Evolutionary conservation across 2,113 vertebrate genomes (phyloP), one percentile per base, ranked within the genome.

Genomic region (Entosphenus tridentatus): DNA sequence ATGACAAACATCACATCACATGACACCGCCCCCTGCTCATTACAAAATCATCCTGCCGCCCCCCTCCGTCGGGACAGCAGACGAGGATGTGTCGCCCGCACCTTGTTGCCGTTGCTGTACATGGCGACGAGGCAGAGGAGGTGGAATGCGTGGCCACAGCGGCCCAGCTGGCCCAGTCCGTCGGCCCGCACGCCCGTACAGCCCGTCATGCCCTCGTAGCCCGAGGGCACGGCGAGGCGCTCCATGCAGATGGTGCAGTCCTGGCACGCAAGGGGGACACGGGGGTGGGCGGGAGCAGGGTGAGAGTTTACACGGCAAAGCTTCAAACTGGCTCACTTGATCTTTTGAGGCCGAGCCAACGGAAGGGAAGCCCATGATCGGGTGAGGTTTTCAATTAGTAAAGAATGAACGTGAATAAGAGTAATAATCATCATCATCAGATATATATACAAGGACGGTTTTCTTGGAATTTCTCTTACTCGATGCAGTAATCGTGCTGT

Each of bases 101-200:
- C 83, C 82, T 84, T 95, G 80, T 92, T 96, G 72, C 90, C 90
- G 0, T 92, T 96, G 76, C 89, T 93, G 77, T 95, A 96, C 90
- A 96, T 96, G 71, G 90, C 88, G 10, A 96, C 84, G 73, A 96
- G 78, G 74, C 90, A 96, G 79, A 91, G 86, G 71, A 88, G 78
- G 73, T 96, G 90, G 78, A 89, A 95, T 78, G 84, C 76, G 67
- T 96, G 90, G 69, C 86, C 80, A 1, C 89, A 96, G 68, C 83
- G 80, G 39, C 83, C 80, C 67, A 95, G 82, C 68, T 82, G 85
- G 3, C 89, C 89, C 69, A 95, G 86, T 1, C 86, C 80, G 71
- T 92, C 88, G 0, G 84, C 85, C 73, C 83, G 85, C 70, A 86
- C 57, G 0, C 78, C 79, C 0, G 78, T 79, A 73, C 82, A 83